These are phyloP conservation scores for Chrysomela aeneicollis DNA, from an alignment of 2,888 invertebrate species.

Conservation along the genomic window DNA sequence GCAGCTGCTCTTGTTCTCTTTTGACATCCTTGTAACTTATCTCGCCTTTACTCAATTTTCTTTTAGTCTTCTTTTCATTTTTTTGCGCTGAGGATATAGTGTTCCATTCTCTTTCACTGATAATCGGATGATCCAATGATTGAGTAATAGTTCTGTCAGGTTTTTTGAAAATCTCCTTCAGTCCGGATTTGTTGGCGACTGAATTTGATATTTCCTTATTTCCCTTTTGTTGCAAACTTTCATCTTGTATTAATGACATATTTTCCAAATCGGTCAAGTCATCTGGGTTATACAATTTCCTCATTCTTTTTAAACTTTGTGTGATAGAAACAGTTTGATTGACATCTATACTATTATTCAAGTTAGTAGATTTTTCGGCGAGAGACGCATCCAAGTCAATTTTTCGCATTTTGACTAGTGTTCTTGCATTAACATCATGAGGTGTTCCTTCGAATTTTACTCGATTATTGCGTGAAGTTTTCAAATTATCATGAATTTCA, in stretches of 20 bases:
- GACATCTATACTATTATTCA: neutral
- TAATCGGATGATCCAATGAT: neutral
- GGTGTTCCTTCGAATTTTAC: no score
- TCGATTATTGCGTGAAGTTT: no score
- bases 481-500: no score
- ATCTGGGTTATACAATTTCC: constrained; percentile 25
- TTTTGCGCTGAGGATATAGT: neutral
- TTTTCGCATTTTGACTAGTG: neutral
- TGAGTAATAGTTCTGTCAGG: neutral
- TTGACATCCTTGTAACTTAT: constrained; percentile 3
- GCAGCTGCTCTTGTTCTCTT: neutral
- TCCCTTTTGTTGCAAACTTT: neutral
- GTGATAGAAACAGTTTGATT: constrained; percentile 20
- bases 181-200: neutral
- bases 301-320: constrained; percentile 1
- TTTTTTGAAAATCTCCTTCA: neutral
- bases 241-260: neutral
- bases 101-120: neutral
- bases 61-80: constrained; percentile 1
- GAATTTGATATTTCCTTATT: neutral
- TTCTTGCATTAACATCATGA: no score
- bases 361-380: neutral
- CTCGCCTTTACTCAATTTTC: neutral
- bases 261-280: constrained; percentile 19
- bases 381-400: neutral